Conservation (phyloP, 1,140 invertebrate species). For the Drosophila lacertosa region DNA sequence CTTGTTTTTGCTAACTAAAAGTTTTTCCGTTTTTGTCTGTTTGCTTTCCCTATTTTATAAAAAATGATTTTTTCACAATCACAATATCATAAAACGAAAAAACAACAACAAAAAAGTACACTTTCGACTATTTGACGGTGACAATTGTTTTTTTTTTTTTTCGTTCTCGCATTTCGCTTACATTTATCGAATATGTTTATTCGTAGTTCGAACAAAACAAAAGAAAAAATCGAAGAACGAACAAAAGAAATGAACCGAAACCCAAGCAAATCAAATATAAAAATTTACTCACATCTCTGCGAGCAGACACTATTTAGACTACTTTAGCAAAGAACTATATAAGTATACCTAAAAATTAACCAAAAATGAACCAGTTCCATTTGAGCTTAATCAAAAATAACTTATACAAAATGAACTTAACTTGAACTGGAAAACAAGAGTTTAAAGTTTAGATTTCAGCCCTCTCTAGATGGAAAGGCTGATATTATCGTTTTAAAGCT, state of each 20-base stretch:
- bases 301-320: conserved; percentile 5
- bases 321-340: conserved; percentile 5
- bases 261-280: conserved; percentile 70
- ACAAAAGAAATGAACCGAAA: conserved; percentile 54
- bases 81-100: conserved; percentile 45
- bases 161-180: conserved; percentile 23
- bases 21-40: conserved; percentile 1
- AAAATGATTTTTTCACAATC: conserved; percentile 21
- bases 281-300: conserved; percentile 11
- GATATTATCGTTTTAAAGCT: conserved; percentile 1
- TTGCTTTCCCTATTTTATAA: conserved; percentile 46
- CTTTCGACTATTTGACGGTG: conserved; percentile 49
- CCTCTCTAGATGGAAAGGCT: not conserved
- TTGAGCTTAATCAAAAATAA: not conserved
- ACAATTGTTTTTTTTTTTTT: conserved; percentile 11
- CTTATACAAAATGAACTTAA: conserved; percentile 2
- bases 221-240: conserved; percentile 7
- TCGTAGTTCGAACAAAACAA: conserved; percentile 6
- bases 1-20: conserved; percentile 31
- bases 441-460: conserved; percentile 4
- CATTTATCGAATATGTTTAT: conserved; percentile 25
- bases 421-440: not conserved
- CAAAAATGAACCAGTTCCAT: conserved; percentile 1
- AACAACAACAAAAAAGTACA: conserved; percentile 73
- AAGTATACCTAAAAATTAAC: conserved; percentile 9